Evolutionary conservation across 1,140 invertebrate species (phyloP).

Genomic region (Drepana arcuata): DNA sequence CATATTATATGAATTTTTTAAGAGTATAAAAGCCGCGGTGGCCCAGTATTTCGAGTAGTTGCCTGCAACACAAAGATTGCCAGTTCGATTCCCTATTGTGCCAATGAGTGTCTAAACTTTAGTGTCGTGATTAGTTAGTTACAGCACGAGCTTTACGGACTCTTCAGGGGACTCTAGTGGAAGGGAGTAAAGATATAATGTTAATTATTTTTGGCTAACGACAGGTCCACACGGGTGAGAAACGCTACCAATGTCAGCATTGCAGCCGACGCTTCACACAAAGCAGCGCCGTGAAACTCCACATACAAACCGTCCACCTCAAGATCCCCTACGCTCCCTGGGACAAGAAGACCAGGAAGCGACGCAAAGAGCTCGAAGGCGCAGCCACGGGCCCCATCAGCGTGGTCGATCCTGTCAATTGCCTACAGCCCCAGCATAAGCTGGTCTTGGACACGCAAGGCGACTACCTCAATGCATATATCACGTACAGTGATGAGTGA

Average conservation of each 20-base stretch:
- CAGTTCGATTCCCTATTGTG: no score
- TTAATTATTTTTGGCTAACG: conserved; percentile 2
- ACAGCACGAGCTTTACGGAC: no score
- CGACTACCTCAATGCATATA: conserved; percentile 57
- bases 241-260: conserved; percentile 51
- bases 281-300: conserved; percentile 53
- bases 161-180: no score
- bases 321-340: conserved; percentile 63
- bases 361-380: conserved; percentile 28
- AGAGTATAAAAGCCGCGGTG: no score
- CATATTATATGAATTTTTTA: no score
- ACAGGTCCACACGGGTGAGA: conserved; percentile 57
- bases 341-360: conserved; percentile 60
- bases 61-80: no score
- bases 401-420: no score
- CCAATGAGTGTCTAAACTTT: no score
- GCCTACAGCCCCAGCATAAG: conserved; percentile 21
- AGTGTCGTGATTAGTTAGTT: no score
- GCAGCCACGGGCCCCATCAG: background rate
- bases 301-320: conserved; percentile 60
- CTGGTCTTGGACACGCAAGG: conserved; percentile 21
- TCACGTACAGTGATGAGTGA: conserved; percentile 42
- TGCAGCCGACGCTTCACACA: conserved; percentile 59
- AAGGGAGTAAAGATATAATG: background rate
- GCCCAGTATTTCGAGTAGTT: no score